Conservation (phyloP, 2,797 vertebrate species). For the Echeneis naucrates region DNA sequence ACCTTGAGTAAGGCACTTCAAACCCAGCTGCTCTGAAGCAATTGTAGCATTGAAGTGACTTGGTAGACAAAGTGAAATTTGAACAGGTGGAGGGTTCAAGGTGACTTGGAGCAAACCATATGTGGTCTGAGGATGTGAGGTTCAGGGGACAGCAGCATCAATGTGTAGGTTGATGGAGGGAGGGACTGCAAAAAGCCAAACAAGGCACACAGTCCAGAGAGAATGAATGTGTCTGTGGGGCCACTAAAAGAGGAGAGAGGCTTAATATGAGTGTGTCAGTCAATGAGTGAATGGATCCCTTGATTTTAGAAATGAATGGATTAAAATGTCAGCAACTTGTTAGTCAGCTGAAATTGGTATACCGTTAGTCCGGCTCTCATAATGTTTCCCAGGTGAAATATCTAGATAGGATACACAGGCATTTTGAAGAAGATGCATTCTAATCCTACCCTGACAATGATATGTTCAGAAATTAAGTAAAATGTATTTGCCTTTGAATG, state of each 20-base stretch:
- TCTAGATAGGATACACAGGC: no score
- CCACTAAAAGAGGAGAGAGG: not conserved
- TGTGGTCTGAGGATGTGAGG: slow-evolving; percentile 9
- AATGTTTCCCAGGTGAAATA: no score
- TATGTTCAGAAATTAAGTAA: not conserved
- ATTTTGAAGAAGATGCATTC: no score
- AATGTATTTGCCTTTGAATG: not conserved
- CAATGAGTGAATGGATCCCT: not conserved
- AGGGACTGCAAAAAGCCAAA: slow-evolving; percentile 10
- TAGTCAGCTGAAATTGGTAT: not conserved
- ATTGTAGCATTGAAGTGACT: slow-evolving; percentile 5
- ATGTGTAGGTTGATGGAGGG: slow-evolving; percentile 8
- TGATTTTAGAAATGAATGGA: not conserved
- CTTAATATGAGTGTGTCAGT: slow-evolving; percentile 1
- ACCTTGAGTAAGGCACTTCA: slow-evolving; percentile 67
- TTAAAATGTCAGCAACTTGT: not conserved
- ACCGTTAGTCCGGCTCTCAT: not conserved
- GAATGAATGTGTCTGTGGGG: not conserved
- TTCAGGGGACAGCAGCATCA: slow-evolving; percentile 3
- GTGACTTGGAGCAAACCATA: slow-evolving; percentile 20
- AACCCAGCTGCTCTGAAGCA: slow-evolving; percentile 63
- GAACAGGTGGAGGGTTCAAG: slow-evolving; percentile 29
- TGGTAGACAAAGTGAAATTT: slow-evolving; percentile 3
- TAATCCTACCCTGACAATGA: not conserved
- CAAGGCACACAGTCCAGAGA: not conserved